Conservation (phyloP, 2,888 invertebrate genomes). For the Eupithecia exiguata region DNA sequence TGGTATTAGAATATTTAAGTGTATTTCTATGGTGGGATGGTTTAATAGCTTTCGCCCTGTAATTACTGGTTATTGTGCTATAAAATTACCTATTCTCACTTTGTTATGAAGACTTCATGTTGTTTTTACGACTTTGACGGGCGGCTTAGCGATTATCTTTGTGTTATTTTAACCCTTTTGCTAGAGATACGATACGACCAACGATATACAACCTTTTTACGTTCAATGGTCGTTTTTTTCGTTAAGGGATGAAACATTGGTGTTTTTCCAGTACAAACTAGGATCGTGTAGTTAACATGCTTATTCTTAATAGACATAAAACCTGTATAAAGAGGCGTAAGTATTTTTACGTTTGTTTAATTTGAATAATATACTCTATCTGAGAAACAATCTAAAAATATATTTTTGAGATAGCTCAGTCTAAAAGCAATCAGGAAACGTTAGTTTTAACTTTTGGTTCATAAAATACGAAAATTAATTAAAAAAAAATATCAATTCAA, state of each 20-base stretch:
- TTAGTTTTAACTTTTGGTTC: too few species aligned
- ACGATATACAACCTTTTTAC: not conserved
- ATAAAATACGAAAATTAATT: too few species aligned
- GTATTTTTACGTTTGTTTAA: not conserved
- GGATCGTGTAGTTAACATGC: too few species aligned
- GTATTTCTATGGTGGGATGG: conserved; percentile 11
- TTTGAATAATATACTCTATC: too few species aligned
- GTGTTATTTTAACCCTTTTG: not conserved
- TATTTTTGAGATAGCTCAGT: too few species aligned
- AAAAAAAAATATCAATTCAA: too few species aligned
- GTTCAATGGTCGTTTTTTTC: too few species aligned
- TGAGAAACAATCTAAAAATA: too few species aligned
- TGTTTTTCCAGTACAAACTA: too few species aligned
- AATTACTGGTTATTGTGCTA: conserved; percentile 19
- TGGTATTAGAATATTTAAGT: conserved; percentile 29
- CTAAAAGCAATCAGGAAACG: too few species aligned
- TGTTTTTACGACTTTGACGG: not conserved
- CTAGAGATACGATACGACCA: not conserved
- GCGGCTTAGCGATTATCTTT: not conserved
- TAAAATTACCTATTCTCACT: conserved; percentile 4
- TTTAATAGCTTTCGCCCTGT: conserved; percentile 17
- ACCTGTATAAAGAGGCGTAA: not conserved
- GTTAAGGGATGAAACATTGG: too few species aligned
- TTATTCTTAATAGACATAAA: too few species aligned
- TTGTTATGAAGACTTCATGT: conserved; percentile 2